Percentiles rank a stretch among this genome's conserved stretches.
Conservation (phyloP, 2,797 vertebrate genomes). For the Sebastiscus albofasciatus region DNA sequence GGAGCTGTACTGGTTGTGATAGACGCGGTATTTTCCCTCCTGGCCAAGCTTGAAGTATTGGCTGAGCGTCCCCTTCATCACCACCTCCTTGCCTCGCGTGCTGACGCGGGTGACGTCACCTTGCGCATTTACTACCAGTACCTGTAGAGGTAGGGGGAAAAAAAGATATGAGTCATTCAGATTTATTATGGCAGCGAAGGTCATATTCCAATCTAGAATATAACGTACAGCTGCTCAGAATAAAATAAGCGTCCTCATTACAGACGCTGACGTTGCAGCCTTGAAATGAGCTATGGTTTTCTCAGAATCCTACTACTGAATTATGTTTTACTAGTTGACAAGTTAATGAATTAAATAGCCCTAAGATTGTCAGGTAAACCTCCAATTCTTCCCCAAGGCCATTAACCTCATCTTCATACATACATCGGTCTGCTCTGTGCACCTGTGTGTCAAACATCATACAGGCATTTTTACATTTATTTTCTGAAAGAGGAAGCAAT, state of each 20-base stretch:
- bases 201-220: neutral
- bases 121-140: slow-evolving; percentile 92
- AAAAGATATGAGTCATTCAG: neutral
- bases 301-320: neutral
- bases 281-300: neutral
- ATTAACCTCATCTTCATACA: neutral
- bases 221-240: neutral
- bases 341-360: too few relatives aligned
- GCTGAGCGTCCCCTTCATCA: slow-evolving; percentile 91
- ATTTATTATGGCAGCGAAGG: neutral
- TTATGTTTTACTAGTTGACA: neutral
- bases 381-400: neutral
- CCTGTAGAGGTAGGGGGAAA: slow-evolving; percentile 74
- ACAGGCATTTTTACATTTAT: neutral
- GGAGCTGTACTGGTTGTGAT: slow-evolving; percentile 97
- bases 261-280: neutral
- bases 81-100: slow-evolving; percentile 88
- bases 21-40: slow-evolving; percentile 96
- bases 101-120: slow-evolving; percentile 92
- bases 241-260: neutral
- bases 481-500: neutral
- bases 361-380: neutral
- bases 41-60: slow-evolving; percentile 96
- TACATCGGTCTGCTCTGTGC: neutral
- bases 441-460: neutral